Evolutionary conservation across 2,888 invertebrate species (phyloP).

Genomic region (Aporophyla nigra): DNA sequence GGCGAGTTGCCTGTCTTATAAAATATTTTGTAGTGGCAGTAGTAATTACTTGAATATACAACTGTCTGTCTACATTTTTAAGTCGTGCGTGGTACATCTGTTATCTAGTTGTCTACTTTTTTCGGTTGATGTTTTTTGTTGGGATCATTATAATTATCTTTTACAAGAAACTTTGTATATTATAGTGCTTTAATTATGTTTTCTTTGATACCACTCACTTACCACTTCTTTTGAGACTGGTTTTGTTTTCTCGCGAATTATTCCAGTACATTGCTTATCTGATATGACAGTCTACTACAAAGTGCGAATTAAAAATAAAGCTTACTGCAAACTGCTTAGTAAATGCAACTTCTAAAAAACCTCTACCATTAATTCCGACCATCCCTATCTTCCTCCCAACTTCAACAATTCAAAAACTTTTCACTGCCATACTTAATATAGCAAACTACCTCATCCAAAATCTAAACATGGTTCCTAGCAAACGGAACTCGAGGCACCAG

Average conservation of each 20-base stretch:
- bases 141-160: slow-evolving; percentile 41
- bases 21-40: slow-evolving; percentile 40
- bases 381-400: background rate
- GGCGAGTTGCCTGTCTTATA: slow-evolving; percentile 17
- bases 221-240: slow-evolving; percentile 5
- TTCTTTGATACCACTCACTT: slow-evolving; percentile 39
- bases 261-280: slow-evolving; percentile 28
- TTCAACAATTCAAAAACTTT: background rate
- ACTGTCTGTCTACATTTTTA: slow-evolving; percentile 51
- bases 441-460: slow-evolving; percentile 50
- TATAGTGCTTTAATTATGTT: slow-evolving; percentile 31
- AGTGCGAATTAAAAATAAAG: slow-evolving; percentile 4
- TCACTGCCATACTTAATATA: background rate
- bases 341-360: background rate
- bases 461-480: slow-evolving; percentile 13
- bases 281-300: slow-evolving; percentile 3
- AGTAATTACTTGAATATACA: slow-evolving; percentile 60
- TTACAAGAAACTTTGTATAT: slow-evolving; percentile 44
- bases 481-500: slow-evolving; percentile 55
- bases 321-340: background rate
- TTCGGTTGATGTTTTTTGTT: slow-evolving; percentile 37
- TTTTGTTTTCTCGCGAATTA: slow-evolving; percentile 15
- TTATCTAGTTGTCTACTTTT: slow-evolving; percentile 28
- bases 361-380: background rate
- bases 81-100: slow-evolving; percentile 45